Base-by-base conservation (phyloP, 2,888 invertebrate genomes). In the Colostygia pectinataria region DNA sequence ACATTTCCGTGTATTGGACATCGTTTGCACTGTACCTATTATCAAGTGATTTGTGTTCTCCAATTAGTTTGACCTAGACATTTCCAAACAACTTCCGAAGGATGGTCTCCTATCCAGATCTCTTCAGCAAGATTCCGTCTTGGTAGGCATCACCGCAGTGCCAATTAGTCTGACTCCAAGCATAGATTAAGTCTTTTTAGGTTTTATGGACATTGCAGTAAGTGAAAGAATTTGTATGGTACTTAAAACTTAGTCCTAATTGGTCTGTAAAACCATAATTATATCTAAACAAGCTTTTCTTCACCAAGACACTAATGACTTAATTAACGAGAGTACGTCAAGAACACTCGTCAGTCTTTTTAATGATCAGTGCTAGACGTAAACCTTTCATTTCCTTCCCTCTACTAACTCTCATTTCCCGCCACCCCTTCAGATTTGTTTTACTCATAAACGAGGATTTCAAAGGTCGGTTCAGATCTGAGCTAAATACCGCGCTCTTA, bases 281-380 rank as follows among this genome's bases (percentile, higher is more conserved):
- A n/a, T n/a, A n/a, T 31, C n/a, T 6, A 33, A n/a, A 14, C 15
- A 3, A 32, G 18, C 33, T 5, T 10, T 18, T 3, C 13, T 6
- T 23, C 20, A 15, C 6, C n/a, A 5, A 24, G 36, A 36, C 24
- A 24, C 38, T 38, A 53, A 48, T 29, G 48, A 38, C 40, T 44
- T 37, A 48, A 41, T 53, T 53, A 47, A 37, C 38, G 13, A 28
- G 15, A n/a, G 34, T 20, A 27, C 31, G 12, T 14, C 34, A 31
- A 43, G 40, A 38, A 48, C 23, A 18, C 42, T 41, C 9, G 42
- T 29, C 24, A 20, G 4, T 20, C 20, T 6, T 44, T 47, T 43
- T 53, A 53, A 45, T 48, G 53, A 48, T 48, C 44, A 23, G 12
- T 32, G 6, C 20, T 23, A 13, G 27, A 44, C 10, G 23, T 15